Conservation (phyloP, 1,140 invertebrate species). For the Cydia pomonella region DNA sequence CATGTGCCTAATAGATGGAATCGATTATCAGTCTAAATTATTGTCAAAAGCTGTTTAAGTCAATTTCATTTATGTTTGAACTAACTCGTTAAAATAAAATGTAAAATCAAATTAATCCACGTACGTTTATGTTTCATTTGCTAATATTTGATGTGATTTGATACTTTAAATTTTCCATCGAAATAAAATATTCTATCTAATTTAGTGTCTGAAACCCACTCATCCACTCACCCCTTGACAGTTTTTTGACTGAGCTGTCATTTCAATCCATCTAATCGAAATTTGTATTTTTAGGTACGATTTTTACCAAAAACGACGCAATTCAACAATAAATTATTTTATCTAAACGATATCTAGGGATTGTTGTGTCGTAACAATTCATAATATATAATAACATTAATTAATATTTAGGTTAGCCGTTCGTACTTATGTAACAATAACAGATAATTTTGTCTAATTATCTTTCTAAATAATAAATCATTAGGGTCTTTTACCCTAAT, state of each 20-base stretch:
- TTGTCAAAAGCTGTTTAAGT: not conserved
- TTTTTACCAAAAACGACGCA: constrained; percentile 42
- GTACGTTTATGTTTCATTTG: not conserved
- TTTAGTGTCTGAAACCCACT: constrained; percentile 9
- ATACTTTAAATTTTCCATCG: too few relatives aligned
- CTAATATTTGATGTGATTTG: too few relatives aligned
- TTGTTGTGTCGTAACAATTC: not conserved
- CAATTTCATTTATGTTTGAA: not conserved
- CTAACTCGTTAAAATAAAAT: not conserved
- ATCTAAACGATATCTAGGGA: not conserved
- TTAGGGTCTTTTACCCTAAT: not conserved
- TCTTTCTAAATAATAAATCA: constrained; percentile 34
- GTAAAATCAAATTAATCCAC: not conserved
- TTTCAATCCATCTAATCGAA: constrained; percentile 28
- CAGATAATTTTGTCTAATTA: constrained; percentile 52
- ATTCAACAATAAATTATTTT: constrained; percentile 25
- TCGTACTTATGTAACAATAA: constrained; percentile 77
- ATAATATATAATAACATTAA: not conserved
- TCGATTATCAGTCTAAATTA: not conserved
- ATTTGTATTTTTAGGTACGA: constrained; percentile 49
- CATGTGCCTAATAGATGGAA: not conserved
- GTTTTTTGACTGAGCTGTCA: constrained; percentile 44
- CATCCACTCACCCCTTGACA: constrained; percentile 42
- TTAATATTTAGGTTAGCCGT: constrained; percentile 67
- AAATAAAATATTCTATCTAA: not conserved